A percentile compares a stretch with the other conserved stretches of the same genome.
phyloP scores from a whole-genome alignment of 1,140 invertebrate species.

The Acromyrmex echinatior region DNA sequence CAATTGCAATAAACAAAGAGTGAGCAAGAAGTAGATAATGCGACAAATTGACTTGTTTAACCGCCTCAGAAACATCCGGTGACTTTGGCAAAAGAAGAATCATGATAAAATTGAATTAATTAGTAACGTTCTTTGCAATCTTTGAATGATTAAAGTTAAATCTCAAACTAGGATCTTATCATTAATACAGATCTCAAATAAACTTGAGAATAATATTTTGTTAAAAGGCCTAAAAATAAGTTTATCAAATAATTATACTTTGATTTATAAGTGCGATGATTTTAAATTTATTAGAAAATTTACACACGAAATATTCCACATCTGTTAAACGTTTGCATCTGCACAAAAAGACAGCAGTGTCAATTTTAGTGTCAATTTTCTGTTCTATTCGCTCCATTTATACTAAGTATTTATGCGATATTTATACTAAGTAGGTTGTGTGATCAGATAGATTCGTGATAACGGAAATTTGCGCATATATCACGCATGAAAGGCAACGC shows the following conservation, averaged over 20 bases:
- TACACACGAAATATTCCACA: not conserved
- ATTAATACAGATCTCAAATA: not conserved
- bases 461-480: conserved; percentile 22
- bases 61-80: not conserved
- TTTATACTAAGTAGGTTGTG: not conserved
- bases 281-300: conserved; percentile 11
- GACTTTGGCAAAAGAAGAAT: not conserved
- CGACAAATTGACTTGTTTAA: conserved; percentile 26
- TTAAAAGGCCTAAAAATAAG: not conserved
- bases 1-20: conserved; percentile 23
- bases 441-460: not conserved
- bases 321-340: not conserved
- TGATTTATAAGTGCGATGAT: not conserved
- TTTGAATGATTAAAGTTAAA: not conserved
- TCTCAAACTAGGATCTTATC: not conserved
- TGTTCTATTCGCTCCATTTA: not conserved
- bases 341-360: not conserved
- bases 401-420: no score
- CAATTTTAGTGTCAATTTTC: not conserved
- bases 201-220: not conserved
- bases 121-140: not conserved
- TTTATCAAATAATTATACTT: not conserved
- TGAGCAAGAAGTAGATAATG: conserved; percentile 32
- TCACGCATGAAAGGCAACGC: not conserved
- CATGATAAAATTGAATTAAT: conserved; percentile 20